Evolutionary conservation across 2,113 vertebrate genomes (phyloP).

Genomic region (Steatornis caripensis): DNA sequence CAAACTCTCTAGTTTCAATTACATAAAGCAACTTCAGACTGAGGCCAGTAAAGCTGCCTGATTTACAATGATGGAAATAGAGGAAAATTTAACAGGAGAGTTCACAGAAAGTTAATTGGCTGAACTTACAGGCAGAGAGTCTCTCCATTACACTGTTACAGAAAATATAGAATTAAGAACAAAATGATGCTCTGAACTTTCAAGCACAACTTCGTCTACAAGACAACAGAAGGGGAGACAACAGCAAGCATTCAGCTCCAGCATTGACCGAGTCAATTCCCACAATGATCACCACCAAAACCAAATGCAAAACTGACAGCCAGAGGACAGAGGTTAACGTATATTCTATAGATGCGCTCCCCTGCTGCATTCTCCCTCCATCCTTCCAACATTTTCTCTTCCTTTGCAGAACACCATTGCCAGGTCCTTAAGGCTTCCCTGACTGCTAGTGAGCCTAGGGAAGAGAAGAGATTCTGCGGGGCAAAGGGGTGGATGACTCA

Average conservation of each 20-base stretch:
- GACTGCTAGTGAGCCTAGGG: not conserved
- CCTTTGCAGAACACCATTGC: not conserved
- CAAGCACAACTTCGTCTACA: not conserved
- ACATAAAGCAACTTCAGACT: not conserved
- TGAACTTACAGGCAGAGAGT: not conserved
- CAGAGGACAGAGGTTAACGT: not conserved
- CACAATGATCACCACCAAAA: not conserved
- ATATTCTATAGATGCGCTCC: not conserved
- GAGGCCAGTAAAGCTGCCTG: not conserved
- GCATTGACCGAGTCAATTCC: not conserved
- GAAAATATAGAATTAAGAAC: not conserved
- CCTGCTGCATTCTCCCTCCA: not conserved
- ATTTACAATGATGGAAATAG: not conserved
- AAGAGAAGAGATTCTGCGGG: not conserved
- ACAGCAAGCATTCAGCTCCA: not conserved
- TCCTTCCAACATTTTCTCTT: not conserved
- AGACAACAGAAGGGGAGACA: not conserved
- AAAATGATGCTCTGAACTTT: not conserved
- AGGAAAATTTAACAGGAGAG: not conserved
- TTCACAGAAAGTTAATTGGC: slow-evolving; percentile 36
- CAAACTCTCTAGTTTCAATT: not conserved
- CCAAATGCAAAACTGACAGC: not conserved
- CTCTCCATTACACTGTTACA: not conserved
- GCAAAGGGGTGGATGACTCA: not conserved
- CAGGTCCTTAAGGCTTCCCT: not conserved